A percentile compares a stretch with the other conserved stretches of the same genome.
Evolutionary conservation across 2,797 vertebrate genomes (phyloP).

Genomic region (Carapus acus): DNA sequence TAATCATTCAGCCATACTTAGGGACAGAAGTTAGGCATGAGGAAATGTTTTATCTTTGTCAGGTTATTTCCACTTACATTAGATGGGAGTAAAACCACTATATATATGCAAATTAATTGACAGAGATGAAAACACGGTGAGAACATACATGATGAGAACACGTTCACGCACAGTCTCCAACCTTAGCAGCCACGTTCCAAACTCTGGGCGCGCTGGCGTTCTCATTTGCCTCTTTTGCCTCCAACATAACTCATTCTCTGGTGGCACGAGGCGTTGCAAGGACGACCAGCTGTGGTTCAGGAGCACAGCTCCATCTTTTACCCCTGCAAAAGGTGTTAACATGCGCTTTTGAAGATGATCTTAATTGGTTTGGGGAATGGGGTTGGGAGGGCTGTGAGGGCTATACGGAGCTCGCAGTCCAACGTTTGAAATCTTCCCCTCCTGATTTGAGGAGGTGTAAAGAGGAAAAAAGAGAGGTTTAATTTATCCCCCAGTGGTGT

Average conservation of each 20-base stretch:
- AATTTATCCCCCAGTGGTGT: conserved; percentile 68
- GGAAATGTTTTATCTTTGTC: too few relatives aligned
- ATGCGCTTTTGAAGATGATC: conserved; percentile 66
- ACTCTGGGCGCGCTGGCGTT: conserved; percentile 5
- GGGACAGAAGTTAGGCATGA: too few relatives aligned
- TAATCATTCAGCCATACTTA: too few relatives aligned
- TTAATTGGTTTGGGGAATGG: conserved; percentile 69
- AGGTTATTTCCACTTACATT: too few relatives aligned
- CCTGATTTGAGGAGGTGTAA: conserved; percentile 58
- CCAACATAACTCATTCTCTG: conserved; percentile 8
- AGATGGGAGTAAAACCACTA: too few relatives aligned
- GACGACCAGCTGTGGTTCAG: conserved; percentile 27
- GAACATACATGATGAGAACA: too few relatives aligned
- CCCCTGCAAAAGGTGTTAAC: conserved; percentile 63
- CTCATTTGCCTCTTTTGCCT: conserved; percentile 24
- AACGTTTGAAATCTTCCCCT: conserved; percentile 52
- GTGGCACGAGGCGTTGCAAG: conserved; percentile 15
- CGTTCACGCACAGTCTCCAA: background rate
- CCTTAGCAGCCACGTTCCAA: conserved; percentile 5
- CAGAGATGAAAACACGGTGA: too few relatives aligned
- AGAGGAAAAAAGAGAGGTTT: conserved; percentile 56
- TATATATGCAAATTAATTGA: too few relatives aligned
- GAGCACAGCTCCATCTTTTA: conserved; percentile 56
- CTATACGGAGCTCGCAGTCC: conserved; percentile 20
- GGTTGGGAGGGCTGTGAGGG: conserved; percentile 22